Base-by-base conservation (phyloP, 2,888 invertebrate species). In the Agriopis aurantiaria region DNA sequence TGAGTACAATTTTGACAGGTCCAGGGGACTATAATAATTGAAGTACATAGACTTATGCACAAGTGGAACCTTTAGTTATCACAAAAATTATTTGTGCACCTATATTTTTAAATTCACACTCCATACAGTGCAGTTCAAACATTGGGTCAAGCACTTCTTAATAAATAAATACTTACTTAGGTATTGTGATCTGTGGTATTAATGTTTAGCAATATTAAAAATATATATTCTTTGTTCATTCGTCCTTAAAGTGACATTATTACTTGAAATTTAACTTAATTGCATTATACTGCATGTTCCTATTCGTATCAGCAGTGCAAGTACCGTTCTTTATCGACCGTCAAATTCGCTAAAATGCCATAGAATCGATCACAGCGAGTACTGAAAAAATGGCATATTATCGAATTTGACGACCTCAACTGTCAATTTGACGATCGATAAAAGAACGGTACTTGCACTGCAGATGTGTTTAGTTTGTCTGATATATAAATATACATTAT, bases 121-220 rank as follows among this genome's bases (percentile, higher is more conserved):
- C 43, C 56, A 57, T 33, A 33, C 17, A 57, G 56, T 57, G 55
- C 55, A 57, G 56, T 41, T 55, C 41, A 41, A 70, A 68, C 51
- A 51, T 57, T 57, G 45, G n/a, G 10, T 56, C 23, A 43, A 9
- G 56, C 14, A 56, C 14, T 56, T 56, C 41, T 43, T 43, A 43
- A 6, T 43, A 57, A 57, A 43, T 57, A 56, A 53, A 53, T 33
- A 40, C 5, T 5, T 33, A 53, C 0, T 12, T 53, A 23, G 1
- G 7, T 53, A 40, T 3, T n/a, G 40, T 40, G 52, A 52, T 52
- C 23, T 11, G 52, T 33, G 8, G 52, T 14, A 14, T 17, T 23
- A 3, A 40, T 40, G 3, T 53, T 40, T 55, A 40, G 55, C 33
- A 53, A 33, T 33, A 33, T 53, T 33, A 33, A 53, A 23, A 51